Evolutionary conservation across 2,888 invertebrate species (phyloP), one percentile per base, ranked within the genome.

Genomic region (Ophion slaviceki): DNA sequence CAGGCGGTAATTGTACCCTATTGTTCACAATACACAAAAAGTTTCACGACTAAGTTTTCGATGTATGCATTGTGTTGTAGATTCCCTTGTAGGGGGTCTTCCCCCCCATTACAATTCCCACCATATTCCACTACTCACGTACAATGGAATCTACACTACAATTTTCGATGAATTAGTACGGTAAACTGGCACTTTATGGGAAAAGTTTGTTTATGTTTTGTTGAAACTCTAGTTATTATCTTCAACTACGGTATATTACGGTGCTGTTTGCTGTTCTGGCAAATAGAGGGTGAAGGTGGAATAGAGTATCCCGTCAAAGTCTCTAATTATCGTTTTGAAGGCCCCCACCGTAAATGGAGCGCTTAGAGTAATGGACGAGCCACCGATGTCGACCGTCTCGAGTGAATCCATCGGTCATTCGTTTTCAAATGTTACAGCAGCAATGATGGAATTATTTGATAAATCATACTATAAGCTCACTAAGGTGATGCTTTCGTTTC

Each of bases 381-480:
- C 53, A 53, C 17, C 53, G 3, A 17, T 53, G 53, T 53, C 14
- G 5, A 14, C 53, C 14, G 53, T 5, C 17, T 53, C 40, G 40
- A 40, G 53, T 17, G 20, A 20, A 20, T 24, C 6, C 8, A 17
- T 61, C 77, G 17, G 14, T 47, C 45, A 7, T n/a, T 61, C 45
- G 20, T 70, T 70, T 61, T 14, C 8, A 62, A 40, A 45, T 17
- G 28, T 47, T 20, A 17, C 14, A 45, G 45, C 61, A 24, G 61
- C 47, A 59, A 28, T 20, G 57, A 76, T 80, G 82, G 57, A 82
- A 68, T 77, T 77, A 32, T 85, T 85, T 57, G 80, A 85, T 47
- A 77, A 62, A 57, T 53, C 67, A 14, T 72, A 77, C 28, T 80
- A 80, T 66, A 77, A 36, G 0, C 20, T 80, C 24, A 82, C 72